phyloP scores from a whole-genome alignment of 2,797 vertebrate species.

The Sebastes miniatus region DNA sequence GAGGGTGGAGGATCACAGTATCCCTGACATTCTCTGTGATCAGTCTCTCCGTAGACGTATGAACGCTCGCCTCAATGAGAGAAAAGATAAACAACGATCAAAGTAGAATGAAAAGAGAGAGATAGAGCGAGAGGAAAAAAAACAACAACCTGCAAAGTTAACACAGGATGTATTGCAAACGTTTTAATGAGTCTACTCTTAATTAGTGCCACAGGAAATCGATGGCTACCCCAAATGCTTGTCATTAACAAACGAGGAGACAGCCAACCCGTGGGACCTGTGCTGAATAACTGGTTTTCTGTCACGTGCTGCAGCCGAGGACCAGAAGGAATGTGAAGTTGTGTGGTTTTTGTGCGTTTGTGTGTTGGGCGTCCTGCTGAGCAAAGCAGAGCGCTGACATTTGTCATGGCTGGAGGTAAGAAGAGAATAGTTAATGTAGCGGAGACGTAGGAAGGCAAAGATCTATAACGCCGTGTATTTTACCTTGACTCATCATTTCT shows the following conservation, averaged over 20 bases:
- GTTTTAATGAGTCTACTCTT: slow-evolving; percentile 80
- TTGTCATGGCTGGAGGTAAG: slow-evolving; percentile 49
- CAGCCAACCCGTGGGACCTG: slow-evolving; percentile 65
- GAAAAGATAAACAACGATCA: slow-evolving; percentile 48
- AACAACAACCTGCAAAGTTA: slow-evolving; percentile 49
- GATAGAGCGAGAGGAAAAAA: neutral
- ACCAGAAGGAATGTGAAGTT: slow-evolving; percentile 29
- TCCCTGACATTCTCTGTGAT: slow-evolving; percentile 37
- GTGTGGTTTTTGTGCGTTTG: neutral
- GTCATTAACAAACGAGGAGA: slow-evolving; percentile 80
- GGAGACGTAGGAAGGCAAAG: slow-evolving; percentile 1
- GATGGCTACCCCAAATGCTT: slow-evolving; percentile 75
- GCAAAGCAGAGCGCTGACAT: slow-evolving; percentile 31
- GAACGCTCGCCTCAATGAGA: slow-evolving; percentile 6
- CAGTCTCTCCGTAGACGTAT: neutral
- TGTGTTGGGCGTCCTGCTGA: slow-evolving; percentile 27
- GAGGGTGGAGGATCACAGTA: neutral
- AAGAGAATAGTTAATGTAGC: slow-evolving; percentile 40
- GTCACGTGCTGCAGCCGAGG: slow-evolving; percentile 44
- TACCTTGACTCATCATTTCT: slow-evolving; percentile 32
- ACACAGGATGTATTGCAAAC: slow-evolving; percentile 70
- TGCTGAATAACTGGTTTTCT: slow-evolving; percentile 70
- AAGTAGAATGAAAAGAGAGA: slow-evolving; percentile 35
- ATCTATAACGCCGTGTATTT: slow-evolving; percentile 15
- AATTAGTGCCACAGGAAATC: slow-evolving; percentile 82